Percentiles rank a stretch among this genome's conserved stretches.
Evolutionary conservation across 1,140 invertebrate genomes (phyloP).

Genomic region (Neodiprion pinetum): DNA sequence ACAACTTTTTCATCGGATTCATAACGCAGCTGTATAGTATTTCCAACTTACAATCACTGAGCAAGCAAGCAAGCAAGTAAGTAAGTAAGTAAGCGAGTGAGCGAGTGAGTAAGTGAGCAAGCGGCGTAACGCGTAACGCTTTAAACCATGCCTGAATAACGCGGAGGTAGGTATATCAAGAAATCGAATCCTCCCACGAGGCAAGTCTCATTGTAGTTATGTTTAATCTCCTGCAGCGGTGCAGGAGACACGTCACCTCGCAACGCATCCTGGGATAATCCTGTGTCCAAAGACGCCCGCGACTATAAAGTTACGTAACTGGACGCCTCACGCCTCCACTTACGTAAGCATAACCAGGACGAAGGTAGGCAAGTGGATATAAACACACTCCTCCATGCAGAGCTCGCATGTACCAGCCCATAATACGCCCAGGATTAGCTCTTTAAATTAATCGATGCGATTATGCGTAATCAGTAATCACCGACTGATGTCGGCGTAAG

Average conservation of each 20-base stretch:
- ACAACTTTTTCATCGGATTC: background rate
- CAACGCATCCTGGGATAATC: background rate
- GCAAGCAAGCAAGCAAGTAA: no score
- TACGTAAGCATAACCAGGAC: background rate
- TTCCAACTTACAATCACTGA: background rate
- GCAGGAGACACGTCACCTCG: background rate
- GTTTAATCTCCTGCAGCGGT: background rate
- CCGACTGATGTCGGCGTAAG: background rate
- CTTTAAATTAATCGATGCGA: background rate
- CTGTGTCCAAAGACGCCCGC: background rate
- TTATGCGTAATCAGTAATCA: conserved; percentile 6
- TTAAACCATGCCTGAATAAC: background rate
- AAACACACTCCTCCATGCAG: background rate
- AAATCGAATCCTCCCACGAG: conserved; percentile 6
- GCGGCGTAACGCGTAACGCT: background rate
- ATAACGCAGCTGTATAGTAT: background rate
- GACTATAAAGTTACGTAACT: background rate
- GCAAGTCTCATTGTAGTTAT: background rate
- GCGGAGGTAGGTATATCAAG: background rate
- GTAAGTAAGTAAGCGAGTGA: no score
- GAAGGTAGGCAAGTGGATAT: background rate
- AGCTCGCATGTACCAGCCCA: background rate
- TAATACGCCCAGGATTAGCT: conserved; percentile 4
- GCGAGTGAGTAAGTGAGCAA: background rate
- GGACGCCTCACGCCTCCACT: conserved; percentile 4